Evolutionary conservation across 53 echinoderm and acorn worm species (phyloP).

Genomic region (Luidia sarsii): DNA sequence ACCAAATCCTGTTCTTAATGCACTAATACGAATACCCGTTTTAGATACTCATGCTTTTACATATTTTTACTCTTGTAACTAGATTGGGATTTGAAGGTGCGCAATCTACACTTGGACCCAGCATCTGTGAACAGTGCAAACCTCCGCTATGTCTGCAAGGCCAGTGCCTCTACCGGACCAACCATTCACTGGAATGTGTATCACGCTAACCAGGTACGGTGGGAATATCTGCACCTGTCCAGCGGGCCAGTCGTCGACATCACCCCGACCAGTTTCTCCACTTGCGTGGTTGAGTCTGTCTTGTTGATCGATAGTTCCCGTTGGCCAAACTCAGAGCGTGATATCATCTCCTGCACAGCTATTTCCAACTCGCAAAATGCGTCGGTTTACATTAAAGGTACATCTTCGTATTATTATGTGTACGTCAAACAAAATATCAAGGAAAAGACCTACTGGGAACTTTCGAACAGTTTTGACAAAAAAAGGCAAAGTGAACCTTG

Average conservation of each 20-base stretch:
- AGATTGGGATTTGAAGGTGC: too few relatives aligned
- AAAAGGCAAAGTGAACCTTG: too few relatives aligned
- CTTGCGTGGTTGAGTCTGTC: not conserved
- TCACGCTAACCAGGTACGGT: not conserved
- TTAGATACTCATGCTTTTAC: too few relatives aligned
- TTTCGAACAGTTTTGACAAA: too few relatives aligned
- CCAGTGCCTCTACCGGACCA: not conserved
- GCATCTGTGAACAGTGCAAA: not conserved
- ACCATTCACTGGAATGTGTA: slow-evolving; percentile 9
- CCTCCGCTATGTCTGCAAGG: not conserved
- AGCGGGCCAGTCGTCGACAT: not conserved
- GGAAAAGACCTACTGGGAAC: too few relatives aligned
- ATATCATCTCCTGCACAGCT: slow-evolving; percentile 14
- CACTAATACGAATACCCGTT: too few relatives aligned
- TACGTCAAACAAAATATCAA: too few relatives aligned
- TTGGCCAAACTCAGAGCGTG: not conserved
- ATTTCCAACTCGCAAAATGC: not conserved
- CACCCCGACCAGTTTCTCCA: too few relatives aligned
- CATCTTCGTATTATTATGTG: too few relatives aligned
- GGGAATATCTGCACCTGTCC: not conserved
- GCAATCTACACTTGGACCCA: not conserved
- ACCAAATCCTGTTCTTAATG: too few relatives aligned
- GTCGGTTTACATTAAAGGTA: slow-evolving; percentile 3
- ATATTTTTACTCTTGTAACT: too few relatives aligned
- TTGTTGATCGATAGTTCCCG: not conserved